phyloP scores from a whole-genome alignment of 2,113 vertebrate genomes.

The Crotalus viridis region DNA sequence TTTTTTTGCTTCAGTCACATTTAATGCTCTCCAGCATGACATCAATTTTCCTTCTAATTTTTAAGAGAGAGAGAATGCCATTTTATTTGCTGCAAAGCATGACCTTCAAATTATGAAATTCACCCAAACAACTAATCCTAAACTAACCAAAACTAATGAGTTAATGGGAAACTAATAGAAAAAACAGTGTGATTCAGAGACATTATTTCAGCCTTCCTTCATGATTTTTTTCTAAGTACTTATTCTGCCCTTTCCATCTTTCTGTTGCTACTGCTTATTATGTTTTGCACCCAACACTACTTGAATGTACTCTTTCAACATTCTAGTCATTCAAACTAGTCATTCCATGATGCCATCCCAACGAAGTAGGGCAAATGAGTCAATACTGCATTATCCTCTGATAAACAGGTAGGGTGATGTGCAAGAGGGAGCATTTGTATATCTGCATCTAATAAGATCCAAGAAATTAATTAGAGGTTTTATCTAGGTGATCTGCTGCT shows the following conservation, averaged over 20 bases:
- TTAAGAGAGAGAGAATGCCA: constrained; percentile 19
- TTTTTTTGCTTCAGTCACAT: constrained; percentile 31
- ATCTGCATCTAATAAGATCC: background rate
- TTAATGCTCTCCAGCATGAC: constrained; percentile 21
- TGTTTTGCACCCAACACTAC: background rate
- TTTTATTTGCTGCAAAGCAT: background rate
- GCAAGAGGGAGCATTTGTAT: background rate
- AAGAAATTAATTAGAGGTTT: background rate
- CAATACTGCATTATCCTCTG: background rate
- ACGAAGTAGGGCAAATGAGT: background rate
- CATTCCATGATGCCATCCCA: background rate
- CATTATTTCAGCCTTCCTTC: background rate
- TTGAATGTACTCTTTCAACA: background rate
- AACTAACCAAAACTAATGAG: background rate
- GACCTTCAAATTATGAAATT: constrained; percentile 34
- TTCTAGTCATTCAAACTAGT: background rate
- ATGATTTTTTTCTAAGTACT: background rate
- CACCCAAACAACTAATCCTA: background rate
- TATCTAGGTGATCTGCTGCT: background rate
- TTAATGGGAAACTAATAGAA: background rate
- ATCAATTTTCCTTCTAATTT: constrained; percentile 29
- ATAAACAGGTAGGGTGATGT: background rate
- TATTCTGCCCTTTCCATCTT: background rate
- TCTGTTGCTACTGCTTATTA: background rate
- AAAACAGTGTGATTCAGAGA: background rate